A percentile compares a stretch with the other conserved stretches of the same genome.
phyloP scores from a whole-genome alignment of 2,888 invertebrate species.

The Emmelina monodactyla region DNA sequence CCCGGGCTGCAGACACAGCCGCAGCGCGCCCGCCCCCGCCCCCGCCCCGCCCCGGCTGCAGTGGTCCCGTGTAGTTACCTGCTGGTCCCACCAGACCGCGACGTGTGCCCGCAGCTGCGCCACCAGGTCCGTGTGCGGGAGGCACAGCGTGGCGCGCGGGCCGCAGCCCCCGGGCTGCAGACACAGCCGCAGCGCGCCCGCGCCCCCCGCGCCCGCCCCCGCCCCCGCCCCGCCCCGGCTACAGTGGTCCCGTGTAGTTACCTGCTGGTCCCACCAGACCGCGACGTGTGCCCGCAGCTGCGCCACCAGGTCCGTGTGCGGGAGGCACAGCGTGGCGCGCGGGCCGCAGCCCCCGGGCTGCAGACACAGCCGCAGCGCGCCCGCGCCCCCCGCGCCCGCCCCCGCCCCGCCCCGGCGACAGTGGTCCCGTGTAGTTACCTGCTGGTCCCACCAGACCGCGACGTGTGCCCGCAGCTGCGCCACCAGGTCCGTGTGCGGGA shows the following conservation, averaged over 20 bases:
- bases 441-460: neutral
- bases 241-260: too few species aligned
- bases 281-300: conserved; percentile 93
- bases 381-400: conserved; percentile 48
- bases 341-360: conserved; percentile 91
- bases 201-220: conserved; percentile 33
- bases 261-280: conserved; percentile 94
- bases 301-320: conserved; percentile 87
- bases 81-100: conserved; percentile 93
- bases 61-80: too few species aligned
- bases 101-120: conserved; percentile 94
- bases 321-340: conserved; percentile 81
- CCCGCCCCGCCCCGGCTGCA: too few species aligned
- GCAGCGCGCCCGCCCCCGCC: conserved; percentile 76
- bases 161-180: conserved; percentile 90
- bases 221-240: too few species aligned
- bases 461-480: neutral
- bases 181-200: conserved; percentile 55
- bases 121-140: conserved; percentile 86
- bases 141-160: conserved; percentile 81
- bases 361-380: conserved; percentile 75
- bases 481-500: neutral
- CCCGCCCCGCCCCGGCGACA: conserved; percentile 52
- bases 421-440: conserved; percentile 21
- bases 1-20: conserved; percentile 87